Conservation (phyloP, 2,888 invertebrate species). For the Gortyna flavago region DNA sequence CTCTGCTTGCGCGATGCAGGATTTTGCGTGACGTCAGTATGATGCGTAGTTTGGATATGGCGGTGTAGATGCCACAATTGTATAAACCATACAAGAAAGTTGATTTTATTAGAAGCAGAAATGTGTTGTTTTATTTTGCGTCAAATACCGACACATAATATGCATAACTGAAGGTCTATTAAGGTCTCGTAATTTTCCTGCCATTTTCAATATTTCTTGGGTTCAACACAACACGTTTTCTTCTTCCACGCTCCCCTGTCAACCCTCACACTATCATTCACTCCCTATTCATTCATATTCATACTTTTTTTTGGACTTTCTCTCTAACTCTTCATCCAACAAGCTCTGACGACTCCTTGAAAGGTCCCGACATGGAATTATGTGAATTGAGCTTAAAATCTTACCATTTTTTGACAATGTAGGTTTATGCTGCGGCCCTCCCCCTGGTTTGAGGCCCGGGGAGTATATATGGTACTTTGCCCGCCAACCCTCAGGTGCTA, state of each 20-base stretch:
- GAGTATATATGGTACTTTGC: conserved; percentile 84
- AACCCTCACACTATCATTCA: too few species aligned
- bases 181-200: neutral
- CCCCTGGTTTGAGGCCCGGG: conserved; percentile 83
- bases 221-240: neutral
- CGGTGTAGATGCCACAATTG: neutral
- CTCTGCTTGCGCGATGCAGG: neutral
- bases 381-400: neutral
- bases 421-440: conserved; percentile 82
- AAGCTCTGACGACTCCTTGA: too few species aligned
- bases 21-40: neutral
- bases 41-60: neutral
- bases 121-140: neutral
- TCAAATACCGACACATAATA: neutral
- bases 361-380: neutral
- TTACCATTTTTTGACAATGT: conserved; percentile 81
- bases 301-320: too few species aligned
- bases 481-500: conserved; percentile 83
- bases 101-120: neutral
- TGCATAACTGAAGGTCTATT: neutral
- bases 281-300: too few species aligned
- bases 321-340: too few species aligned
- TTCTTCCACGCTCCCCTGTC: too few species aligned
- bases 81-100: neutral
- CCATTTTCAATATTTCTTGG: neutral